These are phyloP conservation scores for Epirrhoe alternata DNA, from an alignment of 2,888 invertebrate species.

Conservation along the genomic window DNA sequence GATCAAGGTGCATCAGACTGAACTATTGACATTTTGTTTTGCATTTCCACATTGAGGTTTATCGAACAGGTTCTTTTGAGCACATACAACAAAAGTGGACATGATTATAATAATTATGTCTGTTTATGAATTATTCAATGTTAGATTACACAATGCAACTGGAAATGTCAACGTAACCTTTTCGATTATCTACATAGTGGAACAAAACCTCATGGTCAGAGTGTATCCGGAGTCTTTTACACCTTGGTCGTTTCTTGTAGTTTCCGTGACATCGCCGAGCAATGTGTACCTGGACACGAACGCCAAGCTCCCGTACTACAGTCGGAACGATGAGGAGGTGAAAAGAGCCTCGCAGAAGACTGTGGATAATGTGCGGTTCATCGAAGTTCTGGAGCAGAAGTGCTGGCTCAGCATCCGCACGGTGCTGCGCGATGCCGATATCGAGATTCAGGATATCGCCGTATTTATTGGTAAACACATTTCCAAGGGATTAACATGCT, in stretches of 20 bases:
- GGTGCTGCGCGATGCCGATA: slow-evolving; percentile 70
- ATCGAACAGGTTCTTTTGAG: slow-evolving; percentile 45
- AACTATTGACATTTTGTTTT: slow-evolving; percentile 45
- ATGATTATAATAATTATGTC: slow-evolving; percentile 5
- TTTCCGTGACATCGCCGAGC: slow-evolving; percentile 85
- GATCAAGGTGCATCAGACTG: slow-evolving; percentile 81
- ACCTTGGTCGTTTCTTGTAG: slow-evolving; percentile 69
- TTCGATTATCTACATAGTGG: slow-evolving; percentile 32
- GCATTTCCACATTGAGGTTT: slow-evolving; percentile 42
- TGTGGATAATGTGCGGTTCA: slow-evolving; percentile 60
- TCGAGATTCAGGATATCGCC: slow-evolving; percentile 83
- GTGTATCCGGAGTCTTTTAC: slow-evolving; percentile 33
- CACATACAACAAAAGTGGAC: slow-evolving; percentile 23
- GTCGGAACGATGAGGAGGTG: slow-evolving; percentile 73
- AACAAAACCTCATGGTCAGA: slow-evolving; percentile 30
- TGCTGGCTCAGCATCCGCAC: slow-evolving; percentile 76
- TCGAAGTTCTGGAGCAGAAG: slow-evolving; percentile 68
- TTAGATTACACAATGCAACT: slow-evolving; percentile 22
- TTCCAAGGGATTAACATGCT: no score
- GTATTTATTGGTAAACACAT: slow-evolving; percentile 73
- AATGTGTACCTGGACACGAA: slow-evolving; percentile 81
- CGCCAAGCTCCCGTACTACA: slow-evolving; percentile 73
- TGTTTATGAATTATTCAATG: slow-evolving; percentile 22
- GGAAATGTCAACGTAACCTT: slow-evolving; percentile 30
- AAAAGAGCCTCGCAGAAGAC: slow-evolving; percentile 43